Base-by-base conservation (phyloP, 2,113 vertebrate species). In the Rafetus swinhoei region DNA sequence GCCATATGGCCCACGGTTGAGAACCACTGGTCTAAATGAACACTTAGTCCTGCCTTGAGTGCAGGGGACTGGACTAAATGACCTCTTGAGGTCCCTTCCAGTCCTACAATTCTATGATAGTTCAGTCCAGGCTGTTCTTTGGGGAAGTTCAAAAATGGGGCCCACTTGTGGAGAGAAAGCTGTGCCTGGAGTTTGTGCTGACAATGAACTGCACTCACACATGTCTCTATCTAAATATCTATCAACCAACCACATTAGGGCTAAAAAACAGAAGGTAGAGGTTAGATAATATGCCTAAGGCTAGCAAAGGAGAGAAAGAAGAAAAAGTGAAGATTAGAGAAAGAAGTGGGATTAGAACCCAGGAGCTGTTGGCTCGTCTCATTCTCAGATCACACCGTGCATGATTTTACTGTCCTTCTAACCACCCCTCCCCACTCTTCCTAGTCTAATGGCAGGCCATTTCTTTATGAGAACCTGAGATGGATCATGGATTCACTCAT, bases 381-480 rank as follows among this genome's bases (percentile, higher is more conserved):
- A 9, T 52, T 53, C 27, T 19, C 16, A 18, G 79, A 54, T 60
- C 1, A 79, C 24, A 45, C 24, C 24, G 11, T 15, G 76, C 4
- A 16, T 52, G 24, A 13, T 45, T 45, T 15, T 27, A 52, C 6
- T 27, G 7, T 79, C 0, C 5, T 90, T 81, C 83, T 0, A 0
- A n/a, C 25, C 50, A 2, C 59, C 5, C 11, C 9, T 45, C 85
- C 45, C 24, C 0, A 10, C 25, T 11, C 52, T 53, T 45, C 1
- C 50, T n/a, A 24, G 35, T 69, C 77, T 53, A 3, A 27, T 39
- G 56, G 1, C 0, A n/a, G 72, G 35, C 21, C 39, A 25, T 24
- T 76, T 76, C 21, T 3, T 54, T 12, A 32, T n/a, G 52, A 56
- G 32, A 3, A 1, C 52, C 39, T 24, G 12, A 12, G 32, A 24